Percentiles rank a stretch among this genome's conserved stretches.
Conservation (phyloP, 2,113 vertebrate genomes). For the Erythrocercus mccallii region DNA sequence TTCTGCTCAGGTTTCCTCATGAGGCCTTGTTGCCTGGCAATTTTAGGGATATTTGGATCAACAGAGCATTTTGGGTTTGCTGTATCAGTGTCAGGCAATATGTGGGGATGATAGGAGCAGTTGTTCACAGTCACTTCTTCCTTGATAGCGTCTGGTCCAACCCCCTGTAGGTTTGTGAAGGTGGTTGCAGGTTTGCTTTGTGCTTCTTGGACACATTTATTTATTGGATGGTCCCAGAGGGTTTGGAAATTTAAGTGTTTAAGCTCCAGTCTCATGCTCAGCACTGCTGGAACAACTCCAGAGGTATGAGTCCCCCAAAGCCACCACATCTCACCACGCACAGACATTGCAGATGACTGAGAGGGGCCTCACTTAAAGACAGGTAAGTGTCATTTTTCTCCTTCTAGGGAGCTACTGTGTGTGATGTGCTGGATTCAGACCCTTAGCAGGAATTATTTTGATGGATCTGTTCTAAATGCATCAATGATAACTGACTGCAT, state of each 20-base stretch:
- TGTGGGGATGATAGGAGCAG: neutral
- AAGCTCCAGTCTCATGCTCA: neutral
- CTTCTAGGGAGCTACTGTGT: neutral
- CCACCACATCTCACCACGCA: neutral
- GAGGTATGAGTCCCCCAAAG: neutral
- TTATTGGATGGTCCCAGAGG: neutral
- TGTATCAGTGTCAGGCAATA: neutral
- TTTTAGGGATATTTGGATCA: neutral
- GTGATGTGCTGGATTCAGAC: neutral
- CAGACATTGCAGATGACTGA: accelerated
- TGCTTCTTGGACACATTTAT: neutral
- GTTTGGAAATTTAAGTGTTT: neutral
- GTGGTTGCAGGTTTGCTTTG: neutral
- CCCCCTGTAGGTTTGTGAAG: neutral
- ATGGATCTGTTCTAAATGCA: conserved; percentile 12
- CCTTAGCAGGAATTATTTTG: neutral
- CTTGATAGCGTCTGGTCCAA: neutral
- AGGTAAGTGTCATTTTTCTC: conserved; percentile 51
- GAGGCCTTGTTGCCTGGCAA: neutral
- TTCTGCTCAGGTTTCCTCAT: neutral
- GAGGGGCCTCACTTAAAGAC: neutral
- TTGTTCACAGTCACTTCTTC: neutral
- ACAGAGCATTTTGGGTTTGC: neutral
- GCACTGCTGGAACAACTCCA: neutral
- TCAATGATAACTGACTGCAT: neutral